Conservation (phyloP, 2,113 vertebrate genomes). For the Pedetes capensis region DNA sequence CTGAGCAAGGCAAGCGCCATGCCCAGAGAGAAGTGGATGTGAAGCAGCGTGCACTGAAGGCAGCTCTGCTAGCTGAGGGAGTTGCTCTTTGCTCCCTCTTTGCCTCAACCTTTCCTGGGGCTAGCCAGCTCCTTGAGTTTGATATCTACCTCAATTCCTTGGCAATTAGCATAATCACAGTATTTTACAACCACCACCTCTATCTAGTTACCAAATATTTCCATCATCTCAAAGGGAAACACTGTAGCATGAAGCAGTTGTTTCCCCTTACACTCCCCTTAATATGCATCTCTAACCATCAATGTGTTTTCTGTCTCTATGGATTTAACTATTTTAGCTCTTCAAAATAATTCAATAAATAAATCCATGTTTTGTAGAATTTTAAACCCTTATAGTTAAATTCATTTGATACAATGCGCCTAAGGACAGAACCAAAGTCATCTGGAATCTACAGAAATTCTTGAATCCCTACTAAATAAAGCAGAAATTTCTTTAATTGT, state of each 20-base stretch:
- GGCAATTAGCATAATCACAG: neutral
- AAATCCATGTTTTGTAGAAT: neutral
- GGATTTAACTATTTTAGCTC: neutral
- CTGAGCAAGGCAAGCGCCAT: neutral
- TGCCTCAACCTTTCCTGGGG: neutral
- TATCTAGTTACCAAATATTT: neutral
- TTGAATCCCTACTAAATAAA: neutral
- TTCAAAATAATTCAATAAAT: neutral
- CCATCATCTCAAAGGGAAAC: neutral
- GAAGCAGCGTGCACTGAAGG: neutral
- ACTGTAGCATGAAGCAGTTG: neutral
- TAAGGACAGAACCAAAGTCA: neutral
- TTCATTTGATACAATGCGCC: neutral
- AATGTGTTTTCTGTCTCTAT: neutral
- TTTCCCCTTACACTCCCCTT: neutral
- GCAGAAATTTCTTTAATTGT: neutral
- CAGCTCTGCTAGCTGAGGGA: neutral
- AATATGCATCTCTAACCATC: neutral
- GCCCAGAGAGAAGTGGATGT: too few species aligned
- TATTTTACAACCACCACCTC: neutral
- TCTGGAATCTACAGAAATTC: neutral
- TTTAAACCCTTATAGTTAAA: neutral
- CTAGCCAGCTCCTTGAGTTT: accelerated
- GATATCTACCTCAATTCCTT: neutral
- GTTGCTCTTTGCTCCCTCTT: accelerated